phyloP scores from a whole-genome alignment of 2,888 invertebrate genomes.

The Eilema caniola region DNA sequence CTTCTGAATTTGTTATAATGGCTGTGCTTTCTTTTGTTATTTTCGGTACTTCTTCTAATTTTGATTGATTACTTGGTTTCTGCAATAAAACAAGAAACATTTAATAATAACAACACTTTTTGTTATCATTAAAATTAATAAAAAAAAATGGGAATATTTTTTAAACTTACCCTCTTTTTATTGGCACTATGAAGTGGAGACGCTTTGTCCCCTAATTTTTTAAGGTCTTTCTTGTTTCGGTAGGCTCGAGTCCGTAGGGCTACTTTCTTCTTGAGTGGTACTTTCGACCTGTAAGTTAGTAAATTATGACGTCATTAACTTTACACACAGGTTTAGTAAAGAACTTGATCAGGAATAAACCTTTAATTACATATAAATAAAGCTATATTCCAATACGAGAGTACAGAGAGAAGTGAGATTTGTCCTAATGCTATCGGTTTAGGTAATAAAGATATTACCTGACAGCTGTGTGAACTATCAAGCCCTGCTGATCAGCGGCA shows the following conservation, averaged over 20 bases:
- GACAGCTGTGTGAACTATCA: slow-evolving; percentile 95
- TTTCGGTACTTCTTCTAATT: slow-evolving; percentile 73
- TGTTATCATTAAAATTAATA: too few species aligned
- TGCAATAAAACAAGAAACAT: slow-evolving; percentile 57
- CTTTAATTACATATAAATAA: too few species aligned
- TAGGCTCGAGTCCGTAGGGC: slow-evolving; percentile 88
- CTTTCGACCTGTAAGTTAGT: slow-evolving; percentile 88
- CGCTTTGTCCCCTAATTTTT: slow-evolving; percentile 77
- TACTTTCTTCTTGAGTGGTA: slow-evolving; percentile 95
- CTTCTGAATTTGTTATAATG: slow-evolving; percentile 81
- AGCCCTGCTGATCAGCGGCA: slow-evolving; percentile 89
- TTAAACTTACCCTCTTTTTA: slow-evolving; percentile 79
- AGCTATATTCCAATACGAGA: too few species aligned
- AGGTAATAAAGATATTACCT: slow-evolving; percentile 62
- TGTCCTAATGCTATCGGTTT: too few species aligned
- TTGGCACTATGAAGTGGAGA: slow-evolving; percentile 79
- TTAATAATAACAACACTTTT: too few species aligned
- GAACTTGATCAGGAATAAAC: too few species aligned
- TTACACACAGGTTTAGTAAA: too few species aligned
- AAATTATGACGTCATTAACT: not conserved
- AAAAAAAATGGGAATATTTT: not conserved
- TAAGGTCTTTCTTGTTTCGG: slow-evolving; percentile 84
- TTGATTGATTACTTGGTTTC: slow-evolving; percentile 75
- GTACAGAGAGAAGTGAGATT: too few species aligned
- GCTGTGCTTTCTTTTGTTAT: slow-evolving; percentile 77